A percentile compares a stretch with the other conserved stretches of the same genome.
These are phyloP conservation scores for Atherinomorus stipes DNA, from an alignment of 2,113 vertebrate species.

Conservation along the genomic window DNA sequence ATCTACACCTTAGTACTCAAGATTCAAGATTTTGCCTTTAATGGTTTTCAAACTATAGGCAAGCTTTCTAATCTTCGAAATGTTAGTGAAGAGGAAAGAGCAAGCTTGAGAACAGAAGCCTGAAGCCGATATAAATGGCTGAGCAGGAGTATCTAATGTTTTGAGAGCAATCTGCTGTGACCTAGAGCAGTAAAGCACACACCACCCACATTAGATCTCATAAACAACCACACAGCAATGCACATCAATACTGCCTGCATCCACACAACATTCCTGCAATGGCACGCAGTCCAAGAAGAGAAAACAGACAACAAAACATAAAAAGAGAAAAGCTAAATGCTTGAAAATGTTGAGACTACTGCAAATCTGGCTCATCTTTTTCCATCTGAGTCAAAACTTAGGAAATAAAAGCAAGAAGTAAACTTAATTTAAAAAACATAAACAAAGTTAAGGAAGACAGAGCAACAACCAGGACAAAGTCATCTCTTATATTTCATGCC, in stretches of 20 bases:
- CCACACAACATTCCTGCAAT: slow-evolving; percentile 76
- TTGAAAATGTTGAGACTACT: slow-evolving; percentile 11
- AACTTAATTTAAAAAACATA: slow-evolving; percentile 19
- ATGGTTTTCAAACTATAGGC: slow-evolving; percentile 28
- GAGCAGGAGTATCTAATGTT: slow-evolving; percentile 68
- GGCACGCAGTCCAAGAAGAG: slow-evolving; percentile 41
- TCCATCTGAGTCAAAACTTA: slow-evolving; percentile 1
- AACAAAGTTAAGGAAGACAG: background rate
- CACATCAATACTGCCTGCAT: slow-evolving; percentile 69
- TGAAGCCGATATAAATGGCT: slow-evolving; percentile 57
- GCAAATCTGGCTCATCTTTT: slow-evolving; percentile 13
- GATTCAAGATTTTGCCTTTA: background rate
- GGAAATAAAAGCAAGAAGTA: slow-evolving; percentile 13
- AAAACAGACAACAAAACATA: background rate
- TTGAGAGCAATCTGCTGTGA: slow-evolving; percentile 64
- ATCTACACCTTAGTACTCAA: background rate
- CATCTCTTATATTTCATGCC: slow-evolving; percentile 26
- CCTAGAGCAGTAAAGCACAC: slow-evolving; percentile 66
- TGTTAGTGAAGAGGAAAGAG: slow-evolving; percentile 29
- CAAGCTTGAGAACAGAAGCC: slow-evolving; percentile 11
- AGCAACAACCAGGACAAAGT: slow-evolving; percentile 27
- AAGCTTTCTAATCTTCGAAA: background rate
- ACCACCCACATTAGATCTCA: slow-evolving; percentile 72
- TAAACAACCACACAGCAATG: slow-evolving; percentile 71
- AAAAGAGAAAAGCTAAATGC: slow-evolving; percentile 27